These are phyloP conservation scores for Monoplex corrugatus DNA, from an alignment of 2,888 invertebrate species.

Conservation along the genomic window DNA sequence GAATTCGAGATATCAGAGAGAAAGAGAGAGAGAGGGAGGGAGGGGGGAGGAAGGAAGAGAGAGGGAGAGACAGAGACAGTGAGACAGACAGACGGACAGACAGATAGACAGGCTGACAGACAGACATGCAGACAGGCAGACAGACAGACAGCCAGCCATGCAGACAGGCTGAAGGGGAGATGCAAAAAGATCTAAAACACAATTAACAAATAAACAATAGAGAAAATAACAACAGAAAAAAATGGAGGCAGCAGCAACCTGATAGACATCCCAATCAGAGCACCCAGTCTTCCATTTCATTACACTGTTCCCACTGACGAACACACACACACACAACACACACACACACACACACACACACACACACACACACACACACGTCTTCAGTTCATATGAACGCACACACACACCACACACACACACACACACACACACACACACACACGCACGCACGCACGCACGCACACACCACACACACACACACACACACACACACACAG, in stretches of 20 bases:
- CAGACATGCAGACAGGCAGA: too few species aligned
- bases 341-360: background rate
- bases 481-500: background rate
- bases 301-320: too few species aligned
- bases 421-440: background rate
- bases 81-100: background rate
- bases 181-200: too few species aligned
- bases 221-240: too few species aligned
- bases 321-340: background rate
- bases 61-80: background rate
- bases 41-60: background rate
- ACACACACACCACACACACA: background rate
- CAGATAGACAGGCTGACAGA: too few species aligned
- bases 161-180: too few species aligned
- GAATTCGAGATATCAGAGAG: too few species aligned
- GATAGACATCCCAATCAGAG: too few species aligned
- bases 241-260: too few species aligned
- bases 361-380: background rate
- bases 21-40: background rate
- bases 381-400: background rate
- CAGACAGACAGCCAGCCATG: too few species aligned
- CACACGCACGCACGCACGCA: background rate
- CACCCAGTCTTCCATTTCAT: too few species aligned
- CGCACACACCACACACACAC: background rate
- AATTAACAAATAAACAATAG: too few species aligned